phyloP scores from a whole-genome alignment of 2,113 vertebrate genomes.

The Mormyrus iriodes region DNA sequence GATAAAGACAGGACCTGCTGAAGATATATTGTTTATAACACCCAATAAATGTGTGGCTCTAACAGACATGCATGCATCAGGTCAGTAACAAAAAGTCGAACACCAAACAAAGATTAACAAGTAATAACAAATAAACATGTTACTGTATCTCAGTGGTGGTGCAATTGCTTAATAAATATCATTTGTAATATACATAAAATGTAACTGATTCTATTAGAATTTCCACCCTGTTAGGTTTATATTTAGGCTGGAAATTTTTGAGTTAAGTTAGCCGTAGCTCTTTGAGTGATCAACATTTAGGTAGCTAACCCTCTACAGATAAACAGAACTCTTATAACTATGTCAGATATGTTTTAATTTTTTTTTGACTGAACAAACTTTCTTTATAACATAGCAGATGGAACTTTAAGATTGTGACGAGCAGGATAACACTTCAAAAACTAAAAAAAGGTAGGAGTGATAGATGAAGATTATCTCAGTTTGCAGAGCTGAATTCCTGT shows the following conservation, averaged over 20 bases:
- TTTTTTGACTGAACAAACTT: neutral
- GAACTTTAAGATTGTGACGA: neutral
- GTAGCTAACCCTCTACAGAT: neutral
- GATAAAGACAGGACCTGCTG: no score
- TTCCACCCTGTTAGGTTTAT: neutral
- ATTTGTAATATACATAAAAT: neutral
- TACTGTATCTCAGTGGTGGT: no score
- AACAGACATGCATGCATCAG: neutral
- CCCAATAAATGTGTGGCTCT: no score
- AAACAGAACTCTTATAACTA: neutral
- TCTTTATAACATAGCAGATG: neutral
- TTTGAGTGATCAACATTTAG: neutral
- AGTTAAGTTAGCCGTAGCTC: neutral
- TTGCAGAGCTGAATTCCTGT: neutral
- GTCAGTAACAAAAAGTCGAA: neutral
- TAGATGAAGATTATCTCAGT: neutral
- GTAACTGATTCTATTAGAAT: neutral
- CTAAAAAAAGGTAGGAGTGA: neutral
- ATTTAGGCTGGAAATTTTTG: neutral
- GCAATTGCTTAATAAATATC: neutral
- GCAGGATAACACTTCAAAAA: neutral
- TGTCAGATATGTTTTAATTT: neutral
- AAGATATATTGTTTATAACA: no score
- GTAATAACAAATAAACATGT: no score
- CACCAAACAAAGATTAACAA: no score